Percentiles rank a stretch among this genome's conserved stretches.
Evolutionary conservation across 2,888 invertebrate species (phyloP).

Genomic region (Alloplasta piceator): DNA sequence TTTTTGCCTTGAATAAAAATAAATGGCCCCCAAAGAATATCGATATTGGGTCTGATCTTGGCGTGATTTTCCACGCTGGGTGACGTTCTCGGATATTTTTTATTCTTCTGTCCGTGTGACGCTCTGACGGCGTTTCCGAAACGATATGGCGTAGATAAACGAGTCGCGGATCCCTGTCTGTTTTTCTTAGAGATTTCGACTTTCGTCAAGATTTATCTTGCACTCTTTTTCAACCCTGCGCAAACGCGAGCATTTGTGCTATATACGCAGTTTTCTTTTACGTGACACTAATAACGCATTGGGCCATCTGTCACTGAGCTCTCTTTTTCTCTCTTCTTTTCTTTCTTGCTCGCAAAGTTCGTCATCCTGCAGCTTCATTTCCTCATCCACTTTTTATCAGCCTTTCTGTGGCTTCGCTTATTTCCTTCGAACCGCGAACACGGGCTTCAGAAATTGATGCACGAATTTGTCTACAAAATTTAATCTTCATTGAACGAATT

Average conservation of each 20-base stretch:
- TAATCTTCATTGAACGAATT: too few species aligned
- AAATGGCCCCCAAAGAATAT: slow-evolving; percentile 6
- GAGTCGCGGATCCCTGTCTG: slow-evolving; percentile 44
- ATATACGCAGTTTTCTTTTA: slow-evolving; percentile 51
- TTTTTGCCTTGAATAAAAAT: slow-evolving; percentile 47
- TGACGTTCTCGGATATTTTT: slow-evolving; percentile 15
- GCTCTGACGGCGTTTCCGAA: slow-evolving; percentile 1
- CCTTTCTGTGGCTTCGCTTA: slow-evolving; percentile 31
- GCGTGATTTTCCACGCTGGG: slow-evolving; percentile 6
- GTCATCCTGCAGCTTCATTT: not conserved
- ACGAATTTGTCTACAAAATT: too few species aligned
- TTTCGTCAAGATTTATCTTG: slow-evolving; percentile 55
- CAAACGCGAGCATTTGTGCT: slow-evolving; percentile 21
- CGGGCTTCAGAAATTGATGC: slow-evolving; percentile 43
- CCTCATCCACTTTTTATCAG: slow-evolving; percentile 33
- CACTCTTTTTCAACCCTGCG: slow-evolving; percentile 21
- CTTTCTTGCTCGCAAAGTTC: not conserved
- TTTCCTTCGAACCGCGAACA: slow-evolving; percentile 15
- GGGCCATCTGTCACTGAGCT: slow-evolving; percentile 51
- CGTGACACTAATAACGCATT: slow-evolving; percentile 62
- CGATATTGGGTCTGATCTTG: not conserved
- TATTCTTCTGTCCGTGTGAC: slow-evolving; percentile 20
- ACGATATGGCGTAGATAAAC: slow-evolving; percentile 54
- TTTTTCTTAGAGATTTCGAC: slow-evolving; percentile 59
- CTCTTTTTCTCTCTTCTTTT: not conserved